Evolutionary conservation across 2,888 invertebrate species (phyloP), one percentile per base, ranked within the genome.

Genomic region (Trachelus stipa): DNA sequence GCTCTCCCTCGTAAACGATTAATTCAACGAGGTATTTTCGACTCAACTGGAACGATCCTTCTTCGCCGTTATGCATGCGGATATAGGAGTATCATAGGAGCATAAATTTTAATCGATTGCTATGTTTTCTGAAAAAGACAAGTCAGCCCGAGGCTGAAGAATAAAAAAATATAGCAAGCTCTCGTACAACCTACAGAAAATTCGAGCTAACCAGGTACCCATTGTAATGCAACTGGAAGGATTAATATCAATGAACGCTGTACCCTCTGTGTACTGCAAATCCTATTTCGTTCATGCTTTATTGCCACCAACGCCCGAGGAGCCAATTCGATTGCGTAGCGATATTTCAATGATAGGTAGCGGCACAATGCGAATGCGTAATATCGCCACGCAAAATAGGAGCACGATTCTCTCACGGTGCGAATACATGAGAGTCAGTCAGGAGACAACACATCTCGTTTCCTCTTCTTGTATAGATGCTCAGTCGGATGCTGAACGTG

Each of bases 391-490:
- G 71, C 71, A 31, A 71, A 71, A 71, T 12, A 34, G 71, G 4
- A 69, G 69, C 11, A 15, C 31, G 69, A 69, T 69, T 69, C 33
- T 69, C 69, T 30, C 69, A 69, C 11, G 69, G 30, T 69, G 69
- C n/a, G 33, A 69, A 69, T 69, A 3, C 69, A 33, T 1, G 40
- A 23, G 15, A 23, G 40, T 40, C 40, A 40, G 40, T 40, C 23
- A 6, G 15, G 6, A 15, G 15, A 15, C 40, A 40, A 40, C 40
- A 6, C 15, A 56, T 73, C 73, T 35, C 56, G 15, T 33, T 73
- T 73, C 40, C 34, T 11, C 34, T 68, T 69, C 74, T 77, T 37
- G 35, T 77, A 35, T 74, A 40, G 31, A 69, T 31, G 68, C 23
- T 69, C 33, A 6, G 74, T 68, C 40, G 23, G 68, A 68, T 23